Percentiles rank a stretch among this genome's conserved stretches.
Evolutionary conservation across 92 coral and sea anemone species (phyloP).

Genomic region (Siderastrea radians): DNA sequence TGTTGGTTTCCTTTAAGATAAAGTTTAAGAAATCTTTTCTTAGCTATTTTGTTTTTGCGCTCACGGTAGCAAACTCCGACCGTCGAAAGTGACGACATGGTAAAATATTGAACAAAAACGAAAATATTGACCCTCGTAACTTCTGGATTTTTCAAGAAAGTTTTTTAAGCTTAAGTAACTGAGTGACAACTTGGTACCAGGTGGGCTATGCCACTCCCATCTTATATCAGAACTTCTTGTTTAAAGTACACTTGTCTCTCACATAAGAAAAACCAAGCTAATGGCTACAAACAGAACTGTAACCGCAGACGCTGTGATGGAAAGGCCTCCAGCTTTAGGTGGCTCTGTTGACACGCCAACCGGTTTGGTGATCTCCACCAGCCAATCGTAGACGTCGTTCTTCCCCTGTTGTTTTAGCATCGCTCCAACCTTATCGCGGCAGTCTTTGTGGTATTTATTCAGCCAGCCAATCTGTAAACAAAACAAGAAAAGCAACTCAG

Average conservation of each 20-base stretch:
- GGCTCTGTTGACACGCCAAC: background rate
- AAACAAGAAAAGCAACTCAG: background rate
- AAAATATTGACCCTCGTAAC: too few species aligned
- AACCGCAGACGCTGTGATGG: slow-evolving; percentile 9
- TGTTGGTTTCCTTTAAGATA: too few species aligned
- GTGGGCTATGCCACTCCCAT: background rate
- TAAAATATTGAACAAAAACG: too few species aligned
- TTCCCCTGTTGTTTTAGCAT: slow-evolving; percentile 72
- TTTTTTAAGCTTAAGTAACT: too few species aligned
- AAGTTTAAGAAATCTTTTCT: too few species aligned
- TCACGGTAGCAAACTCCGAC: too few species aligned
- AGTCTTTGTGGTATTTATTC: slow-evolving; percentile 66
- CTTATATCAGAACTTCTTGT: background rate
- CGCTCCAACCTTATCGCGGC: slow-evolving; percentile 77
- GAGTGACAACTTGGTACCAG: too few species aligned
- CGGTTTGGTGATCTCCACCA: slow-evolving; percentile 77
- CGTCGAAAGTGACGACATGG: too few species aligned
- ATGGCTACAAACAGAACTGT: background rate
- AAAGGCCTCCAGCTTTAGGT: background rate
- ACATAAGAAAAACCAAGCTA: background rate
- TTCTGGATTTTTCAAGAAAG: too few species aligned
- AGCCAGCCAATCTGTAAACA: slow-evolving; percentile 72
- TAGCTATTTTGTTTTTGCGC: too few species aligned
- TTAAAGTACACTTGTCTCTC: background rate
- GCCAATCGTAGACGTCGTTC: slow-evolving; percentile 76